A percentile compares a stretch with the other conserved stretches of the same genome.
Evolutionary conservation across 2,888 invertebrate species (phyloP).

Genomic region (Chalcis sispes): DNA sequence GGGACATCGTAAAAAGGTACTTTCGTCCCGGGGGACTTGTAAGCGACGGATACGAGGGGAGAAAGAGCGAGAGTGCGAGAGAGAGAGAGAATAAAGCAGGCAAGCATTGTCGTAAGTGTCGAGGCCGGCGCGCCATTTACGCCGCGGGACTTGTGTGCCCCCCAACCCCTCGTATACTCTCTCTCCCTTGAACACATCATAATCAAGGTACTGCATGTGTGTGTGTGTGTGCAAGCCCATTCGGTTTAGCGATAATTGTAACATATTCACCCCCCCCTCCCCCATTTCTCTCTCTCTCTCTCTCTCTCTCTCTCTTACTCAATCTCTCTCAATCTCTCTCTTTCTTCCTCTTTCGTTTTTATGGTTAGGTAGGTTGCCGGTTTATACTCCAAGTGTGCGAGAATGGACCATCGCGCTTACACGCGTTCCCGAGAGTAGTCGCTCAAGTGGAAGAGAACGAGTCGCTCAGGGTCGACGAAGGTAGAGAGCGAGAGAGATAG

Average conservation of each 20-base stretch:
- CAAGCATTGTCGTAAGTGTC: slow-evolving; percentile 68
- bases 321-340: slow-evolving; percentile 62
- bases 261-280: slow-evolving; percentile 70
- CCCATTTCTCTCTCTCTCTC: slow-evolving; percentile 45
- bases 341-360: no score
- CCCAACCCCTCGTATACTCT: neutral
- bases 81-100: slow-evolving; percentile 50
- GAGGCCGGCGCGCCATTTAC: slow-evolving; percentile 59
- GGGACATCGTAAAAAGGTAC: slow-evolving; percentile 58
- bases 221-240: slow-evolving; percentile 56
- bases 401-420: no score
- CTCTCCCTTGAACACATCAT: slow-evolving; percentile 14
- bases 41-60: neutral
- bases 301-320: slow-evolving; percentile 52
- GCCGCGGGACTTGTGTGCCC: neutral
- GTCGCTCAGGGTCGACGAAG: no score
- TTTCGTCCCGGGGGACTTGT: slow-evolving; percentile 58
- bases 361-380: no score
- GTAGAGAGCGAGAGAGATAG: neutral
- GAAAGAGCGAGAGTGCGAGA: slow-evolving; percentile 50
- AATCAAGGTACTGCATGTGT: no score
- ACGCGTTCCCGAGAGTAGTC: no score
- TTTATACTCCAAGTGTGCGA: no score
- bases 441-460: slow-evolving; percentile 3
- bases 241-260: slow-evolving; percentile 74